phyloP scores from a whole-genome alignment of 1,140 invertebrate species.

The Trialeurodes vaporariorum region DNA sequence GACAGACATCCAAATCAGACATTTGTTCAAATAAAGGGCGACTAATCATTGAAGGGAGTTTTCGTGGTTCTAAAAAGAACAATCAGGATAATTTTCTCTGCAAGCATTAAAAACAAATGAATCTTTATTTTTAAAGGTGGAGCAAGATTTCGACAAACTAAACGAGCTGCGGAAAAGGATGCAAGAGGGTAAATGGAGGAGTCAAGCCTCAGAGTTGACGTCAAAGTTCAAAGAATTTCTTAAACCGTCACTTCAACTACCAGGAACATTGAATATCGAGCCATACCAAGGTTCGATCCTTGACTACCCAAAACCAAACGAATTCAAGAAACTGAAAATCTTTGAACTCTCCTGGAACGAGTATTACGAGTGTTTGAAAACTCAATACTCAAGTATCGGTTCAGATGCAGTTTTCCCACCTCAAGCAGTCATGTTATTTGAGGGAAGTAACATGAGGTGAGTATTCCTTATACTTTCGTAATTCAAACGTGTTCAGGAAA shows the following conservation, averaged over 20 bases:
- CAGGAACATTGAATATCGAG: constrained; percentile 15
- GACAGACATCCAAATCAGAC: too few species aligned
- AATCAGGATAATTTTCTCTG: too few species aligned
- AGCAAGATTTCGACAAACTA: background rate
- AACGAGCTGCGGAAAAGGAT: background rate
- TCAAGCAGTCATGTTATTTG: constrained; percentile 32
- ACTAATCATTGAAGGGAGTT: too few species aligned
- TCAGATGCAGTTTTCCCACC: constrained; percentile 24
- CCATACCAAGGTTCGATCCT: constrained; percentile 14
- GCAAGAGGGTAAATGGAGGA: background rate
- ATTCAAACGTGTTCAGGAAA: too few species aligned
- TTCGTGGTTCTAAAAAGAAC: too few species aligned
- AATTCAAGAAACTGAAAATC: constrained; percentile 31
- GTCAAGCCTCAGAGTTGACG: background rate
- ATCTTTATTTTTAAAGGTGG: too few species aligned
- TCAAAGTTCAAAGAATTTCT: background rate
- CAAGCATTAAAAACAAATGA: too few species aligned
- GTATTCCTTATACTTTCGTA: too few species aligned
- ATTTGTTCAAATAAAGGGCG: too few species aligned
- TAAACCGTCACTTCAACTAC: background rate
- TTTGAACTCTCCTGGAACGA: constrained; percentile 31
- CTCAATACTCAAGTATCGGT: background rate
- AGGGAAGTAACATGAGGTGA: constrained; percentile 36
- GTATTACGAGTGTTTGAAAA: constrained; percentile 13
- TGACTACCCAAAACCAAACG: constrained; percentile 37